Percentiles rank a stretch among this genome's conserved stretches.
phyloP scores from a whole-genome alignment of 1,140 invertebrate genomes.

The Macrobrachium nipponense region DNA sequence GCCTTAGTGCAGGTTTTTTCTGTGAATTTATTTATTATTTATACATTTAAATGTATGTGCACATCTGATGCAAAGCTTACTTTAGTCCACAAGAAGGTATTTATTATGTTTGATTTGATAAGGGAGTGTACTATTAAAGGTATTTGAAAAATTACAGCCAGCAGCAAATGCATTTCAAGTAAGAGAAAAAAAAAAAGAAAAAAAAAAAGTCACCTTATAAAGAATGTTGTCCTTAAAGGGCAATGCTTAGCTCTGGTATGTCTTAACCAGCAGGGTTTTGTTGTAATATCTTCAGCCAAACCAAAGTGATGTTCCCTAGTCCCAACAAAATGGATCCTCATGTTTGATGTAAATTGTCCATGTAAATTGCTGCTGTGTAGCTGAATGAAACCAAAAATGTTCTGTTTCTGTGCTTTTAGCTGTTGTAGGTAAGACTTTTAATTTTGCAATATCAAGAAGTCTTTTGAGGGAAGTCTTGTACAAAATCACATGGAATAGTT shows the following conservation, averaged over 20 bases:
- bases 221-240: constrained; percentile 4
- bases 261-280: background rate
- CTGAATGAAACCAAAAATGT: too few species aligned
- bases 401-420: background rate
- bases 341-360: too few species aligned
- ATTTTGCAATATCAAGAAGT: background rate
- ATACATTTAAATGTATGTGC: background rate
- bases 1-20: background rate
- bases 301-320: constrained; percentile 6
- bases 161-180: too few species aligned
- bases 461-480: too few species aligned
- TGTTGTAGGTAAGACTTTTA: constrained; percentile 1
- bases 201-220: constrained; percentile 17
- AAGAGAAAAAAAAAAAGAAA: constrained; percentile 1
- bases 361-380: too few species aligned
- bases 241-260: background rate
- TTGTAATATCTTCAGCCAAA: background rate
- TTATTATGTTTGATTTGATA: too few species aligned
- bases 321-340: background rate
- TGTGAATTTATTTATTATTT: background rate
- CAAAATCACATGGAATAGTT: too few species aligned
- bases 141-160: too few species aligned
- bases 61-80: too few species aligned
- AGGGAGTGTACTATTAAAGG: too few species aligned
- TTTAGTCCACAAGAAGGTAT: too few species aligned